phyloP scores from a whole-genome alignment of 2,797 vertebrate genomes.

The Ispidina lecontei region DNA sequence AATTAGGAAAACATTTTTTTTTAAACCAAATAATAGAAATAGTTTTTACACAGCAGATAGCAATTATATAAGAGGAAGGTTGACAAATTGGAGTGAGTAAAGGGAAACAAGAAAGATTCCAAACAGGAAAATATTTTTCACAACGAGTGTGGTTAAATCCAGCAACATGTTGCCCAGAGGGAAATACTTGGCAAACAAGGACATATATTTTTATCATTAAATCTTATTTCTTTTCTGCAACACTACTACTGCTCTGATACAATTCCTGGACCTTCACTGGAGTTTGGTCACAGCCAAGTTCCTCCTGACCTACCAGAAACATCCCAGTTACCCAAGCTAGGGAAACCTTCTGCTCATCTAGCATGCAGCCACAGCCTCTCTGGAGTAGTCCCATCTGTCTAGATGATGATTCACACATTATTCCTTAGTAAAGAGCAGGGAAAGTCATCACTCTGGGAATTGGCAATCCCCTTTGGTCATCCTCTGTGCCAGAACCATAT shows the following conservation, averaged over 20 bases:
- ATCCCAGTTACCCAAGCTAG: background rate
- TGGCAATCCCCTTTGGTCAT: constrained; percentile 7
- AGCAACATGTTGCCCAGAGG: background rate
- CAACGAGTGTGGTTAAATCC: background rate
- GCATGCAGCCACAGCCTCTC: background rate
- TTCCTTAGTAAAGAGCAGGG: constrained; percentile 5
- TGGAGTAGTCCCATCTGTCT: background rate
- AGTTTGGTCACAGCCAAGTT: background rate
- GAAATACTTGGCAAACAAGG: background rate
- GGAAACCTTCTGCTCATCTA: background rate
- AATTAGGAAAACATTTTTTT: background rate
- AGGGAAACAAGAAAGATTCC: background rate
- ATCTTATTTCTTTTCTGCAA: background rate
- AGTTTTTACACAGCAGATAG: background rate
- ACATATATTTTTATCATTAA: background rate
- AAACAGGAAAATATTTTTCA: background rate
- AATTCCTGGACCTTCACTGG: background rate
- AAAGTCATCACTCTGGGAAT: constrained; percentile 30
- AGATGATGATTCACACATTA: constrained; percentile 1
- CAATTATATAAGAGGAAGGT: background rate
- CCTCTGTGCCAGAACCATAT: constrained; percentile 22
- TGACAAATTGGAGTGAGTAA: background rate
- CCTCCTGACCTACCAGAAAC: background rate
- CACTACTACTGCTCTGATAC: background rate
- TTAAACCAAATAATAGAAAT: background rate